Conservation (phyloP, 1,140 invertebrate species). For the Mylabris phalerata region DNA sequence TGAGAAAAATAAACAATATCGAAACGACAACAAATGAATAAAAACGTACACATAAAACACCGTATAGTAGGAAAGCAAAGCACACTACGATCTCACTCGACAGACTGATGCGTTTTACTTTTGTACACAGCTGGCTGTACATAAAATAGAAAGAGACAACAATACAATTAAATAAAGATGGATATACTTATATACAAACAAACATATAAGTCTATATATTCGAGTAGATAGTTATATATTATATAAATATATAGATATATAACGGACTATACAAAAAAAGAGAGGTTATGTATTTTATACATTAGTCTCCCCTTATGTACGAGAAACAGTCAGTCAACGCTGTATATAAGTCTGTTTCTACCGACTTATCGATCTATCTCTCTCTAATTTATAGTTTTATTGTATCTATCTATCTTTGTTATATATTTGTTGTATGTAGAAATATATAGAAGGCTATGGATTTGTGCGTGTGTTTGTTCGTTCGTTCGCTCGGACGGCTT, state of each 20-base stretch:
- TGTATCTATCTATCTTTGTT: neutral
- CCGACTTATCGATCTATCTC: no score
- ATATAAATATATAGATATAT: no score
- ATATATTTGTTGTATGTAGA: constrained; percentile 27
- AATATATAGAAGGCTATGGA: constrained; percentile 5
- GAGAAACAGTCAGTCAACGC: neutral
- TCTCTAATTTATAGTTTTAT: no score
- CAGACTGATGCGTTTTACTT: constrained; percentile 35
- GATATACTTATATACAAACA: constrained; percentile 19
- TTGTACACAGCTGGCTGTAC: constrained; percentile 30
- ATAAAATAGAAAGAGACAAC: no score
- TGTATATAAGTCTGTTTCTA: no score
- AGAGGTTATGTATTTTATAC: constrained; percentile 32
- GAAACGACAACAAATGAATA: no score
- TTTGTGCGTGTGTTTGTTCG: constrained; percentile 25
- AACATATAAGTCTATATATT: no score
- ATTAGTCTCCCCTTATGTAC: constrained; percentile 36
- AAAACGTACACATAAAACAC: no score
- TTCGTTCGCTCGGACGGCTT: constrained; percentile 27
- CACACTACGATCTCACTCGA: constrained; percentile 35
- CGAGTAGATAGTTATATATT: no score
- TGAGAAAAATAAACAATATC: no score
- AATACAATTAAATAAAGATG: constrained; percentile 20
- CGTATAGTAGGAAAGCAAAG: constrained; percentile 9
- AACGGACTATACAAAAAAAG: constrained; percentile 16